Conservation (phyloP, 2,888 invertebrate species). For the Caenorhabditis afra region DNA sequence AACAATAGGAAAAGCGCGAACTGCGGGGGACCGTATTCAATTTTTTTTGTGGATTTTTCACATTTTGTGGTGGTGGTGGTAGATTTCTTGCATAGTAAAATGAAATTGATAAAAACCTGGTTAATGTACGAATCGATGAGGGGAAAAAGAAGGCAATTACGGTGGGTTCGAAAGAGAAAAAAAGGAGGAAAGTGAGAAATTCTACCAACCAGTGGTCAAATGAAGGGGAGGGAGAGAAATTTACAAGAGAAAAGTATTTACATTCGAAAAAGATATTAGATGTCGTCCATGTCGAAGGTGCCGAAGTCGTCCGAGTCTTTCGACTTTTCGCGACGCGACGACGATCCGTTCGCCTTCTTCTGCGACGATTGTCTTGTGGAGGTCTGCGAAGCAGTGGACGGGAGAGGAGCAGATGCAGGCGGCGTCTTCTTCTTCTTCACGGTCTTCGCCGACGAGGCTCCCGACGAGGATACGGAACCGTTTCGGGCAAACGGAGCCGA, state of each 20-base stretch:
- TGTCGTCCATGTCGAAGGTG: slow-evolving; percentile 49
- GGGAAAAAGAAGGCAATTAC: slow-evolving; percentile 26
- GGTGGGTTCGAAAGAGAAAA: slow-evolving; percentile 17
- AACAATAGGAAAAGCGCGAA: slow-evolving; percentile 4
- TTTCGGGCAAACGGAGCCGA: slow-evolving; percentile 30
- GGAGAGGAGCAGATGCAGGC: slow-evolving; percentile 32
- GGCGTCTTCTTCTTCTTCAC: slow-evolving; percentile 39
- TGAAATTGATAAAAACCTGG: slow-evolving; percentile 12
- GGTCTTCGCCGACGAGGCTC: slow-evolving; percentile 4
- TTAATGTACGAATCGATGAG: background rate
- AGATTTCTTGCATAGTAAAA: background rate
- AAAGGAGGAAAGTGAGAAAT: slow-evolving; percentile 28
- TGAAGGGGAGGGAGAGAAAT: background rate
- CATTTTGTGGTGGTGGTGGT: background rate
- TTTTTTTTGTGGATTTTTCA: slow-evolving; percentile 25
- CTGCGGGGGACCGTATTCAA: slow-evolving; percentile 27
- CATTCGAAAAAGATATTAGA: slow-evolving; percentile 7
- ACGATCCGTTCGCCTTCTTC: background rate
- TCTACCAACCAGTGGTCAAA: slow-evolving; percentile 53
- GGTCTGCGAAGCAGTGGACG: background rate
- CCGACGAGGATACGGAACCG: slow-evolving; percentile 12
- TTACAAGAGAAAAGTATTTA: slow-evolving; percentile 21
- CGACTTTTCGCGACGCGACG: slow-evolving; percentile 17
- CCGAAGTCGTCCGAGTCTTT: slow-evolving; percentile 37
- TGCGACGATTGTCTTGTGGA: background rate